phyloP scores from a whole-genome alignment of 2,888 invertebrate genomes.

The Craniophora ligustri region DNA sequence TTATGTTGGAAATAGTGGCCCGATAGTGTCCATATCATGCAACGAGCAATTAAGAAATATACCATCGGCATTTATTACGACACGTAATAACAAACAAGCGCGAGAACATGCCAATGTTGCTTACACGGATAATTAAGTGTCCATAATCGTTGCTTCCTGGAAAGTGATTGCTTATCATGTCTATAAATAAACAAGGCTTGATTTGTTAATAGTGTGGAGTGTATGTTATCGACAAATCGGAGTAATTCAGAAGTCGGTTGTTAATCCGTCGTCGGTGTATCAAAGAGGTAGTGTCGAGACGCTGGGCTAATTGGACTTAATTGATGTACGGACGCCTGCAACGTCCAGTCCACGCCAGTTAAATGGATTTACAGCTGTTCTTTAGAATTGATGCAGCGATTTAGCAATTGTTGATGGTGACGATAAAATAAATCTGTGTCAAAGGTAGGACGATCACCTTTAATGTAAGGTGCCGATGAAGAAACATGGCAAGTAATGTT shows the following conservation, averaged over 20 bases:
- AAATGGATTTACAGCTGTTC: conserved; percentile 80
- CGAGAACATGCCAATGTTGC: conserved; percentile 64
- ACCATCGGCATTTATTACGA: conserved; percentile 71
- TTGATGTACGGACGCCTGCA: conserved; percentile 75
- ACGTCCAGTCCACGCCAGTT: conserved; percentile 60
- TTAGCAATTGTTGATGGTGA: conserved; percentile 62
- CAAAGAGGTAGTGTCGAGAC: conserved; percentile 69
- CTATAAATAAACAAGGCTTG: conserved; percentile 42
- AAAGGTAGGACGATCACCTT: conserved; percentile 27
- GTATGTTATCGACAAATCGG: conserved; percentile 53
- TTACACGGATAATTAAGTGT: conserved; percentile 61
- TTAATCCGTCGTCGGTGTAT: conserved; percentile 67
- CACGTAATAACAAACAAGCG: conserved; percentile 71
- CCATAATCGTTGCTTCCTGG: conserved; percentile 67
- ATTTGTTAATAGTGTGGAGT: conserved; percentile 36
- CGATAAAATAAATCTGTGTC: conserved; percentile 60
- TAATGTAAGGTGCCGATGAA: background rate
- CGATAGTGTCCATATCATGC: conserved; percentile 84
- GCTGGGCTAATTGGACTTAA: conserved; percentile 78
- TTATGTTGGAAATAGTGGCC: conserved; percentile 84
- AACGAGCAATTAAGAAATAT: conserved; percentile 84
- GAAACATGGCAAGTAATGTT: background rate
- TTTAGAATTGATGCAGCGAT: conserved; percentile 68
- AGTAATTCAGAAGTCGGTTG: conserved; percentile 57
- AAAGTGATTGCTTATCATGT: conserved; percentile 54